Percentiles rank a stretch among this genome's conserved stretches.
These are phyloP conservation scores for Linnaemya tessellans DNA, from an alignment of 2,888 invertebrate genomes.

Conservation along the genomic window DNA sequence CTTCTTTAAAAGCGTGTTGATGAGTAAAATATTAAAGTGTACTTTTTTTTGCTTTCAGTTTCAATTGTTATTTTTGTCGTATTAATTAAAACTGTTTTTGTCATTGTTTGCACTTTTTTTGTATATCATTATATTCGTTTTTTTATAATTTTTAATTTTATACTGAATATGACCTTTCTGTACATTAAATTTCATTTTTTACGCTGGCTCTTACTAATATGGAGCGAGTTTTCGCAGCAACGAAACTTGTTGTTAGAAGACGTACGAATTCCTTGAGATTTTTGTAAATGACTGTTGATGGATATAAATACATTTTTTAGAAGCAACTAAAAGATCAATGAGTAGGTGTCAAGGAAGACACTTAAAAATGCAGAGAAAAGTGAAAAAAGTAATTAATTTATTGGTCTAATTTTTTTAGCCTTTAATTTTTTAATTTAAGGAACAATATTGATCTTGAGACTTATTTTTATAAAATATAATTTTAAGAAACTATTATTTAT, in stretches of 20 bases:
- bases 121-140: not conserved
- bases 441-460: too few species aligned
- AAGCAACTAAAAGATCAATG: not conserved
- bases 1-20: not conserved
- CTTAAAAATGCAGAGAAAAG: not conserved
- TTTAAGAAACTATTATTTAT: too few species aligned
- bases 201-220: not conserved
- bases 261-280: too few species aligned
- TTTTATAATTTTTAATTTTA: slow-evolving; percentile 9
- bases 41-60: slow-evolving; percentile 6
- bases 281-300: not conserved
- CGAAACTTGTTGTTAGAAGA: not conserved
- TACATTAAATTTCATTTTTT: slow-evolving; percentile 26
- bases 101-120: not conserved
- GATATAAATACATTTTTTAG: not conserved
- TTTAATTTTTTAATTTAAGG: too few species aligned
- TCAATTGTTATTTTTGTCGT: slow-evolving; percentile 2
- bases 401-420: too few species aligned
- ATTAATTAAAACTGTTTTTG: slow-evolving; percentile 1
- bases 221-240: not conserved
- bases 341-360: not conserved
- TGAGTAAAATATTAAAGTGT: slow-evolving; percentile 13
- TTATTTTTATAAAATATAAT: too few species aligned
- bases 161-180: slow-evolving; percentile 35
- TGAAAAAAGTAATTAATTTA: too few species aligned